Conservation (phyloP, 2,888 invertebrate species). For the Gonocerus acuteangulatus region DNA sequence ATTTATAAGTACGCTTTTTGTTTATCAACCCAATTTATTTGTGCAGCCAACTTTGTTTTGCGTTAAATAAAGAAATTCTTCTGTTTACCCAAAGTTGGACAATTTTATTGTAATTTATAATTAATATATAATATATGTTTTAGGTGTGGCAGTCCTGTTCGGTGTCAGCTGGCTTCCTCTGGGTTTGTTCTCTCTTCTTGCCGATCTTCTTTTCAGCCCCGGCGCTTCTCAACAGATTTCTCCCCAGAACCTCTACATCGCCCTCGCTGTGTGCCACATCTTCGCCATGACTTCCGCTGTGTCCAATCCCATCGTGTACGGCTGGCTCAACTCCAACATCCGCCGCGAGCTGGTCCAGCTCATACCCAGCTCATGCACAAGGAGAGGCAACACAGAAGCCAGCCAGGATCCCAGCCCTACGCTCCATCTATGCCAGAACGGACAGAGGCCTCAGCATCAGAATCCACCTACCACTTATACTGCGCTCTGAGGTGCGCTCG, state of each 20-base stretch:
- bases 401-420: slow-evolving; percentile 30
- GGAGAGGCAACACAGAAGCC: slow-evolving; percentile 8
- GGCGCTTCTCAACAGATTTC: slow-evolving; percentile 29
- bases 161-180: slow-evolving; percentile 53
- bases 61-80: too few species aligned
- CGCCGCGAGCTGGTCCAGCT: slow-evolving; percentile 45
- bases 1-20: too few species aligned
- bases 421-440: slow-evolving; percentile 31
- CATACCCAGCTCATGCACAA: slow-evolving; percentile 32
- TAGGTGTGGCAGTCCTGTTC: slow-evolving; percentile 45
- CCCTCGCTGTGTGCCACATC: slow-evolving; percentile 50
- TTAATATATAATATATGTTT: background rate
- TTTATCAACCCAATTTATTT: too few species aligned
- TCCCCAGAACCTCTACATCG: slow-evolving; percentile 42
- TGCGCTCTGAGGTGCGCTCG: slow-evolving; percentile 21
- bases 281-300: slow-evolving; percentile 52
- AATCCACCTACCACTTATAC: slow-evolving; percentile 31
- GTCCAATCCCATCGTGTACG: slow-evolving; percentile 54
- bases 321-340: slow-evolving; percentile 55
- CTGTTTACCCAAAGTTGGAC: too few species aligned
- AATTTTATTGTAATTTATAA: too few species aligned
- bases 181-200: slow-evolving; percentile 48
- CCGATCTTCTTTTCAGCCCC: slow-evolving; percentile 41
- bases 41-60: too few species aligned
- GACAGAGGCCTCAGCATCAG: slow-evolving; percentile 24